Evolutionary conservation across 2,888 invertebrate genomes (phyloP).

Genomic region (Lordiphosa andalusiaca): DNA sequence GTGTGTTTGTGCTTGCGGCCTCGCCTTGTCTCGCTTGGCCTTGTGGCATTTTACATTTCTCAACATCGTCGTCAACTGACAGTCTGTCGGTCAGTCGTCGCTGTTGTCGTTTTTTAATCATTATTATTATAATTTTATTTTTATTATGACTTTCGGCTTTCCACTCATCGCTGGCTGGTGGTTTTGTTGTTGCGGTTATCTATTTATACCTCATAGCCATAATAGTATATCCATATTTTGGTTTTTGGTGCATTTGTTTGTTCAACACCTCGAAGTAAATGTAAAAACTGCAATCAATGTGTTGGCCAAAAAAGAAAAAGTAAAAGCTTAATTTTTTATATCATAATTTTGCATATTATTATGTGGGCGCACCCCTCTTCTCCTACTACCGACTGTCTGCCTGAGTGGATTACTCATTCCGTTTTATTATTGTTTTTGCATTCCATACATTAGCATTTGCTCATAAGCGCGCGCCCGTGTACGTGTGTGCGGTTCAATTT

Average conservation of each 20-base stretch:
- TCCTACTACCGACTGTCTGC: neutral
- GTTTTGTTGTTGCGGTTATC: conserved; percentile 42
- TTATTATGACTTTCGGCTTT: conserved; percentile 61
- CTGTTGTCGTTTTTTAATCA: conserved; percentile 63
- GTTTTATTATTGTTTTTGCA: conserved; percentile 29
- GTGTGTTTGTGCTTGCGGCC: conserved; percentile 51
- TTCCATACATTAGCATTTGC: conserved; percentile 24
- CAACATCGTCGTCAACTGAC: conserved; percentile 43
- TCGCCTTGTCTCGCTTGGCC: conserved; percentile 75
- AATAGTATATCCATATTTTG: conserved; percentile 11
- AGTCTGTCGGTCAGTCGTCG: conserved; percentile 23
- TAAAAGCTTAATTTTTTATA: conserved; percentile 36
- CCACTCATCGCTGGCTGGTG: conserved; percentile 48
- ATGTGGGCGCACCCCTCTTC: conserved; percentile 29
- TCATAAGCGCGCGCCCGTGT: conserved; percentile 16
- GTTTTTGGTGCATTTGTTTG: conserved; percentile 40
- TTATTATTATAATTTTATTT: conserved; percentile 49
- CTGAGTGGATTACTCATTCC: conserved; percentile 16
- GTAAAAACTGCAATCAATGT: conserved; percentile 19
- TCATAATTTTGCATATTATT: conserved; percentile 18
- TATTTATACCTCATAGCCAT: conserved; percentile 39
- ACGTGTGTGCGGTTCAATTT: conserved; percentile 43
- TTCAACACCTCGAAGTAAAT: conserved; percentile 36
- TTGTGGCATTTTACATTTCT: conserved; percentile 73
- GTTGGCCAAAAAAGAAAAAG: conserved; percentile 30